A percentile compares a stretch with the other conserved stretches of the same genome.
These are phyloP conservation scores for Cathartes aura DNA, from an alignment of 2,113 vertebrate species.

Conservation along the genomic window DNA sequence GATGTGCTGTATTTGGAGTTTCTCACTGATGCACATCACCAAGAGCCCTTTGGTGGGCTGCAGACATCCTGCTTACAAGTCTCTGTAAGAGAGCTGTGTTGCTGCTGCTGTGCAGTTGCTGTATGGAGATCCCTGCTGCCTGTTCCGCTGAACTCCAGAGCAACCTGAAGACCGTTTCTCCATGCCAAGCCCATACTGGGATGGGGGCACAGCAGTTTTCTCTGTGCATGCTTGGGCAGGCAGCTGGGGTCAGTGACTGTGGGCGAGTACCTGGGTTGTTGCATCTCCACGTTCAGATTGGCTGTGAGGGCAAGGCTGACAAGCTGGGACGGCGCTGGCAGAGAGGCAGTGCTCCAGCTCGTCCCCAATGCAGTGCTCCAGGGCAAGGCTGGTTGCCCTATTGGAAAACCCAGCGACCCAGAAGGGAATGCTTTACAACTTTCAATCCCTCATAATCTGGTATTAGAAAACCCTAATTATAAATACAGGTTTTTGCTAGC, in stretches of 20 bases:
- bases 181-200: fast-evolving
- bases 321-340: fast-evolving
- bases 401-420: not conserved
- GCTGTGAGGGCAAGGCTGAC: not conserved
- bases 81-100: not conserved
- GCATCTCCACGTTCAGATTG: too few relatives aligned
- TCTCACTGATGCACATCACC: not conserved
- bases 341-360: not conserved
- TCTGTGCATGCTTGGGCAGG: not conserved
- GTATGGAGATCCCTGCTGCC: fast-evolving
- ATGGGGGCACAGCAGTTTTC: not conserved
- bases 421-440: slow-evolving; percentile 7
- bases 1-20: not conserved
- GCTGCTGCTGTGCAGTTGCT: not conserved
- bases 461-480: not conserved
- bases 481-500: not conserved
- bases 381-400: not conserved
- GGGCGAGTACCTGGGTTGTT: not conserved
- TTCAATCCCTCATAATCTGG: not conserved
- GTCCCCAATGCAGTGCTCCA: not conserved
- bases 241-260: not conserved
- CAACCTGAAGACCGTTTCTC: not conserved
- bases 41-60: not conserved
- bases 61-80: fast-evolving
- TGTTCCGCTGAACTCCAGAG: not conserved